phyloP scores from a whole-genome alignment of 1,140 invertebrate genomes.

The Papilio polytes region DNA sequence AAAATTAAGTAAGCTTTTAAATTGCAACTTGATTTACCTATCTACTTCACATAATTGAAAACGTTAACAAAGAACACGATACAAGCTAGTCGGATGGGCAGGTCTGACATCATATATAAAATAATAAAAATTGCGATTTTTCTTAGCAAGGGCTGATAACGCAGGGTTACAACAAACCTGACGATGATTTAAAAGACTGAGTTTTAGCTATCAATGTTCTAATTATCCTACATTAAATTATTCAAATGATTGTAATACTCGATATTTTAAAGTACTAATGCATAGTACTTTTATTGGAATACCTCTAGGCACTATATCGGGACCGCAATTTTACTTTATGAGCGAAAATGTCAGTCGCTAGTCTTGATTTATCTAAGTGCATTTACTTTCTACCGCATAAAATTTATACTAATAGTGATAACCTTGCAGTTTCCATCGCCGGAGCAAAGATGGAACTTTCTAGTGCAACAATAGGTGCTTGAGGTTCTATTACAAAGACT shows the following conservation, averaged over 20 bases:
- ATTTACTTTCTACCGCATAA: constrained; percentile 29
- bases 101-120: no score
- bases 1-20: constrained; percentile 2
- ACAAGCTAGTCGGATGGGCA: no score
- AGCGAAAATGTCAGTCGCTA: constrained; percentile 23
- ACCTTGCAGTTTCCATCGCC: constrained; percentile 30
- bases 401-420: constrained; percentile 34
- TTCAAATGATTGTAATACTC: no score
- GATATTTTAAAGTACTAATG: not conserved
- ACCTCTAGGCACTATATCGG: constrained; percentile 3
- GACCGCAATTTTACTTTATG: constrained; percentile 18
- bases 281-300: not conserved
- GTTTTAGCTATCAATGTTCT: no score
- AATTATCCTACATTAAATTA: no score
- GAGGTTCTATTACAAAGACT: constrained; percentile 1
- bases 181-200: no score
- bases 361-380: not conserved
- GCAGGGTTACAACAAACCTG: no score
- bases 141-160: no score
- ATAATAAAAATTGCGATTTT: no score
- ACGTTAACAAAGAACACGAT: no score
- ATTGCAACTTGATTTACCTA: not conserved
- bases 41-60: no score
- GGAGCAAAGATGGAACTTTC: constrained; percentile 29
- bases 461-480: constrained; percentile 36